phyloP scores from a whole-genome alignment of 1,140 invertebrate species.

The Drosophila hydei region DNA sequence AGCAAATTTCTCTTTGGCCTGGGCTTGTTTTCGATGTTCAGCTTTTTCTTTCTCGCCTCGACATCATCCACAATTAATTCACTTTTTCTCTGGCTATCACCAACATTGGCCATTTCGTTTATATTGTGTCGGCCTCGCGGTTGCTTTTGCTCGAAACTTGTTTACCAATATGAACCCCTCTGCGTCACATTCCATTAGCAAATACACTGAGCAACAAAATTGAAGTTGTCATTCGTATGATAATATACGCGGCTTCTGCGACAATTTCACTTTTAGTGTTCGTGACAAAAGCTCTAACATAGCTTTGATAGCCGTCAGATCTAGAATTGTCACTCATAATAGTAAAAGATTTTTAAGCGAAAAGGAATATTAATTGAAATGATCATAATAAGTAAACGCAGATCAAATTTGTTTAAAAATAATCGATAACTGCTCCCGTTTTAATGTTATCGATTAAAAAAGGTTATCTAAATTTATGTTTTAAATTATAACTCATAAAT shows the following conservation, averaged over 20 bases:
- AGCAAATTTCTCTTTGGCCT: conserved; percentile 38
- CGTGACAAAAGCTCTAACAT: neutral
- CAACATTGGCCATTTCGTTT: conserved; percentile 36
- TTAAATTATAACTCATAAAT: too few species aligned
- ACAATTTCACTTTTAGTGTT: conserved; percentile 8
- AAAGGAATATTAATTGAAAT: too few species aligned
- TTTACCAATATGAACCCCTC: conserved; percentile 39
- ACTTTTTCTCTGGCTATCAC: conserved; percentile 32
- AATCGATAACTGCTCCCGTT: too few species aligned
- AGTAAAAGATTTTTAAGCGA: too few species aligned
- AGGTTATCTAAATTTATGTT: too few species aligned
- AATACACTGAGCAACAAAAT: conserved; percentile 19
- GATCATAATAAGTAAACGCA: too few species aligned
- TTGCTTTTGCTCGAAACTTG: conserved; percentile 44
- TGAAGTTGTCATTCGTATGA: neutral
- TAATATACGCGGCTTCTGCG: neutral
- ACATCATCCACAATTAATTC: conserved; percentile 44
- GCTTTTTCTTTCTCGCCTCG: conserved; percentile 10
- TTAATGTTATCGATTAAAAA: too few species aligned
- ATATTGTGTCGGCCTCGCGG: conserved; percentile 20
- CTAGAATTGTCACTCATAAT: neutral
- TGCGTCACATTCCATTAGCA: too few species aligned
- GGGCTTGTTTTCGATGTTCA: conserved; percentile 11
- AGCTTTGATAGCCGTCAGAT: too few species aligned
- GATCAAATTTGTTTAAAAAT: too few species aligned